Base-by-base conservation (phyloP, 2,113 vertebrate genomes). In the Oreochromis tanganicae region DNA sequence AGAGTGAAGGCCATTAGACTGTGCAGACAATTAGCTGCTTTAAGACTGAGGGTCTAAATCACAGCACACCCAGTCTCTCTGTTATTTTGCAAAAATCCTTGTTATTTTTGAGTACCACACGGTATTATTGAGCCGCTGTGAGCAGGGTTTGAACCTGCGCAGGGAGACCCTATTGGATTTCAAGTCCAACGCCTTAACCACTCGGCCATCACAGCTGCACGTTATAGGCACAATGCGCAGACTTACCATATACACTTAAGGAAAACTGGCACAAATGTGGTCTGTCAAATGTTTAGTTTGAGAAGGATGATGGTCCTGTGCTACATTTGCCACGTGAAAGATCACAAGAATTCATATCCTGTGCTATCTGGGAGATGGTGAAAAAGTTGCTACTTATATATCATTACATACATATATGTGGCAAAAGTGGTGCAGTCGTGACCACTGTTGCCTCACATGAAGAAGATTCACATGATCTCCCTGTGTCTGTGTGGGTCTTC, bases 121-220 rank as follows among this genome's bases (percentile, higher is more conserved):
- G 5, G 5, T 1, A 1, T 10, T 9, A 34, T 4, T 11, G 29
- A 19, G 5, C 16, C 1, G 32, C 59, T 66, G 66, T 71, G 66
- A 71, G 36, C 36, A 43, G 36, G 36, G n/a, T 16, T 71, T 71
- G 66, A 71, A 90, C 84, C 75, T 92, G 24, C 75, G 63, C 55
- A 73, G 19, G 90, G 63, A 68, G n/a, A 61, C 80, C 87, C 85
- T 81, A 86, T 91, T 91, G 85, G 83, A 92, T 85, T 87, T 87
- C 73, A 36, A 87, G 1, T 82, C 81, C 81, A 89, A 89, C 66
- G 50, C 89, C 87, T 87, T 92, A 89, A 91, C 87, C 80, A 71
- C 87, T 89, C 66, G 10, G 87, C 89, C 85, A 91, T 83, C 83
- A 92, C 87, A 91, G 81, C 87, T 54, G 41, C 0, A 0, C 0